phyloP scores from a whole-genome alignment of 2,113 vertebrate genomes.

The Pyxicephalus adspersus region DNA sequence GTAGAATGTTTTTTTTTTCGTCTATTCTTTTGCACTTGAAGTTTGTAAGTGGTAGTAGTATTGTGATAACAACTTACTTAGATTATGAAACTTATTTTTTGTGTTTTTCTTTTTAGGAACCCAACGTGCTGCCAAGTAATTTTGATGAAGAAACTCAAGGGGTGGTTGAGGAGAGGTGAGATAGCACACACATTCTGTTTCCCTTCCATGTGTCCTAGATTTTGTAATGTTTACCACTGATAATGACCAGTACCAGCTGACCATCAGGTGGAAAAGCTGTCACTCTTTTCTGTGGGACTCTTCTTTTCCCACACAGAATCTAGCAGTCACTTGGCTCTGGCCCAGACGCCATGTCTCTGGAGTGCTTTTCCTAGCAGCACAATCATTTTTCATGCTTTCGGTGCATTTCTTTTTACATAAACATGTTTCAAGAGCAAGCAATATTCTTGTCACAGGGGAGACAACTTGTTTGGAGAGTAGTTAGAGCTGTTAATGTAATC shows the following conservation, averaged over 20 bases:
- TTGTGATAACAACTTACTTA: neutral
- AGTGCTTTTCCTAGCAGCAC: constrained; percentile 11
- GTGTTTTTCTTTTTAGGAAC: constrained; percentile 67
- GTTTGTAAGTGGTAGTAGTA: neutral
- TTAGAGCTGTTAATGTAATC: constrained; percentile 37
- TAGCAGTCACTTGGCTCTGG: constrained; percentile 11
- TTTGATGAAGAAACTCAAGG: constrained; percentile 25
- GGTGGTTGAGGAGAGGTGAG: constrained; percentile 33
- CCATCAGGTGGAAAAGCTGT: neutral
- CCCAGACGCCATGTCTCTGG: constrained; percentile 14
- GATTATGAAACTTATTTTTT: constrained; percentile 48
- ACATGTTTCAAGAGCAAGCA: constrained; percentile 23
- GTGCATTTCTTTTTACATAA: constrained; percentile 43
- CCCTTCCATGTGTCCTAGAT: neutral
- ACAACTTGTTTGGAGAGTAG: constrained; percentile 33
- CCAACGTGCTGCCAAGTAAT: constrained; percentile 67
- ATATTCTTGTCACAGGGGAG: constrained; percentile 34
- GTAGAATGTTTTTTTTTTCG: too few species aligned
- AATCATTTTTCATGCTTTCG: constrained; percentile 34
- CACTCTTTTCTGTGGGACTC: neutral
- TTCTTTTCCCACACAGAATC: constrained; percentile 16
- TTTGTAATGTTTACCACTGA: neutral
- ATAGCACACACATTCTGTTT: neutral
- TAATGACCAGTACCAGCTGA: neutral
- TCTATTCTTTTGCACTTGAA: neutral